Base-by-base conservation (phyloP, 2,888 invertebrate genomes). In the Melanchra persicariae region DNA sequence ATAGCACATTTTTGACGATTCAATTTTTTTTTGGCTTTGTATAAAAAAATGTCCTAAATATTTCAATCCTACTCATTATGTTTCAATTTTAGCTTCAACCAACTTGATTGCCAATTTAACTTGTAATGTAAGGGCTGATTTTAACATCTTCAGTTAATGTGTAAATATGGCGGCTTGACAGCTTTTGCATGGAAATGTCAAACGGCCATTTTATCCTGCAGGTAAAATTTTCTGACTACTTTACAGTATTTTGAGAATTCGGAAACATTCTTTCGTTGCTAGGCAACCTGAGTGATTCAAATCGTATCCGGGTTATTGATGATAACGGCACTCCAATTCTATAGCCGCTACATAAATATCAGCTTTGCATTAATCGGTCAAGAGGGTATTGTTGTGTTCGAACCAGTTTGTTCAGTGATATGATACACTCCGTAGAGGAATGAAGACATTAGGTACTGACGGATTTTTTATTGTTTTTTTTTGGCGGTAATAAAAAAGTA, bases 271-370 rank as follows among this genome's bases (percentile, higher is more conserved):
- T 19, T 12, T 1, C 1, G n/a, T 57, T 70, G 43, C 49, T 37
- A 37, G 40, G 47, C 34, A 37, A 43, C 34, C 15, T 19, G 24
- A 22, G 30, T 49, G 26, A n/a, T 55, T 57, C 37, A 37, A 24
- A 49, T 24, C 43, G 55, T 73, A 61, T 81, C 77, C 67, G 64
- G 72, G 77, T 70, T 77, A 77, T 74, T 70, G 24, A n/a, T 65
- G 61, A 71, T 71, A 84, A 72, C 70, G 76, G 73, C 52, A 78
- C 74, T 74, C 54, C 40, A 79, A 81, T 77, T 77, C 78, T 74
- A 74, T 77, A 51, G 61, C 60, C 30, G n/a, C 24, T 62, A 15
- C 0, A 40, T 40, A 78, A 79, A n/a, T n/a, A n/a, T 73, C 73
- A 65, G 67, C 45, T 61, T 52, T 63, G 65, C 55, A 74, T 75